Percentiles rank a stretch among this genome's conserved stretches.
Conservation (phyloP, 2,888 invertebrate species). For the Diabrotica balteata region DNA sequence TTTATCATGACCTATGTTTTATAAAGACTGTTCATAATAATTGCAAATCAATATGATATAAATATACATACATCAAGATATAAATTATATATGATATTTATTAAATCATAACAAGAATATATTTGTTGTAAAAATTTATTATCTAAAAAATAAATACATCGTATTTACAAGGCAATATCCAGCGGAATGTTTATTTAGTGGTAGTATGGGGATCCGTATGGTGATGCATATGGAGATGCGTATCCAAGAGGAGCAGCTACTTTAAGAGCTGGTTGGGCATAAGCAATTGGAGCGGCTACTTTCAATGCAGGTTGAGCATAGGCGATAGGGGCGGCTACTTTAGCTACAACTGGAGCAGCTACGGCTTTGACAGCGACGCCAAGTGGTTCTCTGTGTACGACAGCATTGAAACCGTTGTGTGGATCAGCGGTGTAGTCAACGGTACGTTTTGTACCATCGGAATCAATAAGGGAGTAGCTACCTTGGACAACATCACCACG, state of each 20-base stretch:
- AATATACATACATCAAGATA: no score
- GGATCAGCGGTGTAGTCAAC: conserved; percentile 65
- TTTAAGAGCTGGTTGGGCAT: conserved; percentile 38
- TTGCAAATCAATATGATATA: no score
- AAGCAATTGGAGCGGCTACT: conserved; percentile 32
- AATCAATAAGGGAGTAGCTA: conserved; percentile 62
- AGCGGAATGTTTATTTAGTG: conserved; percentile 3
- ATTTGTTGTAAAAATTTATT: no score
- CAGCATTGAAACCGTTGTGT: conserved; percentile 64
- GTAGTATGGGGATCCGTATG: conserved; percentile 24
- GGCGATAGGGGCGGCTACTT: conserved; percentile 33
- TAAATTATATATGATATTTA: no score
- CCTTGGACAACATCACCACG: conserved; percentile 64
- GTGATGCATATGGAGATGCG: conserved; percentile 31
- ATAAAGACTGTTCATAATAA: no score
- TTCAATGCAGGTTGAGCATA: conserved; percentile 37
- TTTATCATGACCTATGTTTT: no score
- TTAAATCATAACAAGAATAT: no score
- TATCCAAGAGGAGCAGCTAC: conserved; percentile 33
- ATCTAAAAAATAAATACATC: neutral
- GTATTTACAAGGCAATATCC: neutral
- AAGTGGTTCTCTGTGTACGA: conserved; percentile 62
- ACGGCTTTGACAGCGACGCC: conserved; percentile 43
- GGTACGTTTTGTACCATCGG: conserved; percentile 63
- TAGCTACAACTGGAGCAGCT: conserved; percentile 34